Evolutionary conservation across 2,113 vertebrate genomes (phyloP), one percentile per base, ranked within the genome.

Genomic region (Rhagologus leucostigma): DNA sequence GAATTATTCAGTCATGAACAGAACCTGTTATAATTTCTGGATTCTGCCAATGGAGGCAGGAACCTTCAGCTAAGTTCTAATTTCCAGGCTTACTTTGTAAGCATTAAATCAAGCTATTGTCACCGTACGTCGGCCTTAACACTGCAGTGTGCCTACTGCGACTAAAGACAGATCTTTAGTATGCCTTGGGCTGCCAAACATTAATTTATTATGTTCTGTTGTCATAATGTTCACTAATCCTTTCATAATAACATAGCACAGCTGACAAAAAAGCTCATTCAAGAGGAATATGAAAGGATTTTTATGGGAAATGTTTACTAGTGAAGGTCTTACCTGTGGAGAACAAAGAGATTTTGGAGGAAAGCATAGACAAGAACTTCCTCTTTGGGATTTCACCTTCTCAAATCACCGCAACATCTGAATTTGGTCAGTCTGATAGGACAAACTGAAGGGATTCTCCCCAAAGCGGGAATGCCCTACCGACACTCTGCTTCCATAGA

Each of bases 61-160:
- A 95, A 56, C 39, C 49, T 91, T 90, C 75, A 82, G 86, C 35
- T 84, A 83, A 88, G 62, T 89, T 84, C 84, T 60, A 53, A 57
- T 26, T 87, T 46, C 64, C 82, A 84, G 63, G 79, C 59, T 73
- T 84, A 65, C 71, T 64, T 62, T 83, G 10, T 29, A 74, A 35
- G 42, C 55, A 56, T 89, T 91, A 87, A 94, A 86, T 90, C 55
- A 79, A 95, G 59, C 49, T 82, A 71, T 46, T 93, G 87, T 81
- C 74, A 87, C 88, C 69, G 47, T 39, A 70, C 37, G 27, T 84
- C 87, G 91, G 37, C 50, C 53, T 90, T 59, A 42, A 63, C 52
- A 64, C 91, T 79, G 68, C 46, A 80, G 65, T 77, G 76, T 95
- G 87, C 63, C 64, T 84, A 39, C 78, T 90, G 64, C 87, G 91